These are phyloP conservation scores for Pelmatolapia mariae DNA, from an alignment of 2,113 vertebrate species.

Conservation along the genomic window DNA sequence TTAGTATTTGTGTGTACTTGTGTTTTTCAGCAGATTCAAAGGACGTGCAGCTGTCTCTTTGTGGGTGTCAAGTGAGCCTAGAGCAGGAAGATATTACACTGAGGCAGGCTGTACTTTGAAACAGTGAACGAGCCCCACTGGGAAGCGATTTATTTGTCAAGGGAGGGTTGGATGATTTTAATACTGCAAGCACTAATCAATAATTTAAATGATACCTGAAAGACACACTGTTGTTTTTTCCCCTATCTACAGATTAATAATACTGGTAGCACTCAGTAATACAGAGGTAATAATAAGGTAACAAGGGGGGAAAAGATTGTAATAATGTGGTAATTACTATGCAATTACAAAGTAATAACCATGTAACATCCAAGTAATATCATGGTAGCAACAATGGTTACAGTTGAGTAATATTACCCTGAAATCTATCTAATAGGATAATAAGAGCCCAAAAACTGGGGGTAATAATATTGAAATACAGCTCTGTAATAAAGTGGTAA, in stretches of 20 bases:
- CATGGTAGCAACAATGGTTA: neutral
- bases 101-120: neutral
- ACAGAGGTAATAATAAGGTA: neutral
- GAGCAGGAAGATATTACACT: neutral
- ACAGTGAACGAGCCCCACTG: neutral
- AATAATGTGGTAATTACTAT: neutral
- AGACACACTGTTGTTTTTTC: neutral
- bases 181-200: constrained; percentile 1
- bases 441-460: neutral
- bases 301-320: accelerated
- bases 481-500: neutral
- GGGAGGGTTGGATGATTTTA: neutral
- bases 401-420: neutral
- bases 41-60: constrained; percentile 11
- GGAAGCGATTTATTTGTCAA: constrained; percentile 1
- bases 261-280: neutral
- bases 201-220: neutral
- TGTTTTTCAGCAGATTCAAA: constrained; percentile 24
- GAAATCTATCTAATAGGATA: neutral
- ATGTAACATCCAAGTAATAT: neutral
- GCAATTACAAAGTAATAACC: neutral
- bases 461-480: neutral
- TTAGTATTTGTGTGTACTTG: neutral
- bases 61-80: neutral
- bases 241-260: neutral